phyloP scores from a whole-genome alignment of 2,888 invertebrate species.

The Cosmia pyralina region DNA sequence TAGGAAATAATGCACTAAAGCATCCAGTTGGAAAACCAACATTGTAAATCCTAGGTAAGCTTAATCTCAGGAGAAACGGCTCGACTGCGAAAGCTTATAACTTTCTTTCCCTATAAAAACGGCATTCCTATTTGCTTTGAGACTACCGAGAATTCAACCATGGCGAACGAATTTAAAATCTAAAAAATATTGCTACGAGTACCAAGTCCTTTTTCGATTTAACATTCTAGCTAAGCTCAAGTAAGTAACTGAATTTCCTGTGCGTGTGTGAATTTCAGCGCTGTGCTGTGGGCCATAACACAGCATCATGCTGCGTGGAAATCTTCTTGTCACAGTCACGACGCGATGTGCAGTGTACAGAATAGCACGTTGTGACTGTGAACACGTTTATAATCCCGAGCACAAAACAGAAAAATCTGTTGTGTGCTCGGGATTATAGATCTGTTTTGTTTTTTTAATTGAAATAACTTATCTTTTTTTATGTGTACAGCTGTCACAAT shows the following conservation, averaged over 20 bases:
- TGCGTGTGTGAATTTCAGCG: neutral
- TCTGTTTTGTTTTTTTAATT: neutral
- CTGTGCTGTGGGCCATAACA: neutral
- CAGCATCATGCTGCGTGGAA: neutral
- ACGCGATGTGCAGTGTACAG: no score
- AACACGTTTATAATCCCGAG: no score
- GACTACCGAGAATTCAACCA: conserved; percentile 27
- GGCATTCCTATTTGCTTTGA: conserved; percentile 52
- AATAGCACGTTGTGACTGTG: no score
- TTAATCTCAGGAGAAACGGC: conserved; percentile 62
- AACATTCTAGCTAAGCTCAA: conserved; percentile 27
- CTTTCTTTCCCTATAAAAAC: conserved; percentile 56
- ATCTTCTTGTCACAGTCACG: neutral
- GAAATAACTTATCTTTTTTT: neutral
- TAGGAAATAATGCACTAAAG: conserved; percentile 52
- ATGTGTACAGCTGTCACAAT: neutral
- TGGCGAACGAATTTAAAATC: conserved; percentile 36
- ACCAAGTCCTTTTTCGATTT: conserved; percentile 22
- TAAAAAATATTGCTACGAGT: conserved; percentile 40
- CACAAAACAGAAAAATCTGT: no score
- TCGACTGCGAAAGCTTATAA: conserved; percentile 52
- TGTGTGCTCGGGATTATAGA: neutral
- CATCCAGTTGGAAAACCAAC: conserved; percentile 49
- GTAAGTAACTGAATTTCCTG: conserved; percentile 8
- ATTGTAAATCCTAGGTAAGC: conserved; percentile 60